Conservation (phyloP, 2,797 vertebrate genomes). For the Pipistrellus pipistrellus region DNA sequence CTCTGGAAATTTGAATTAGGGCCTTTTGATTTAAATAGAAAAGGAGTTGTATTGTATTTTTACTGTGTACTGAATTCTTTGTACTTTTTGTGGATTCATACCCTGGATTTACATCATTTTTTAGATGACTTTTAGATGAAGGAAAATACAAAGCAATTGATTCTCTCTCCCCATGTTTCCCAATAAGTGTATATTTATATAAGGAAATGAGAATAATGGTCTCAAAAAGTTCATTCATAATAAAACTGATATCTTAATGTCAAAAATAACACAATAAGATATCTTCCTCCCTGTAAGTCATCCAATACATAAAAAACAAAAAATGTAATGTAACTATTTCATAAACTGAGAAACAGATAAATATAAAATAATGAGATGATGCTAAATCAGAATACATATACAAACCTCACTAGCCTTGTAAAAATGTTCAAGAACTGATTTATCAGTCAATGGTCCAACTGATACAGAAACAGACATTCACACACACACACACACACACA, state of each 20-base stretch:
- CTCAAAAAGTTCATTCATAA: not conserved
- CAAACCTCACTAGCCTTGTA: not conserved
- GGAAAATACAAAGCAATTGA: not conserved
- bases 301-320: not conserved
- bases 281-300: not conserved
- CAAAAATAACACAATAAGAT: not conserved
- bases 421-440: not conserved
- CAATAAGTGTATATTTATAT: not conserved
- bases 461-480: not conserved
- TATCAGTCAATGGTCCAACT: not conserved
- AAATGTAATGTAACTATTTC: not conserved
- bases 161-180: not conserved
- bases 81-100: not conserved
- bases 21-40: slow-evolving; percentile 3
- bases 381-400: not conserved
- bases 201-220: not conserved
- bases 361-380: not conserved
- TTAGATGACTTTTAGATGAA: not conserved
- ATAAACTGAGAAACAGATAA: not conserved
- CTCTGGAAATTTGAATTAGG: slow-evolving; percentile 59
- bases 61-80: not conserved
- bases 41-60: not conserved
- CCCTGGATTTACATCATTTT: not conserved
- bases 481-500: not conserved
- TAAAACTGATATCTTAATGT: not conserved